These are phyloP conservation scores for Temnothorax nylanderi DNA, from an alignment of 1,140 invertebrate genomes.

Conservation along the genomic window DNA sequence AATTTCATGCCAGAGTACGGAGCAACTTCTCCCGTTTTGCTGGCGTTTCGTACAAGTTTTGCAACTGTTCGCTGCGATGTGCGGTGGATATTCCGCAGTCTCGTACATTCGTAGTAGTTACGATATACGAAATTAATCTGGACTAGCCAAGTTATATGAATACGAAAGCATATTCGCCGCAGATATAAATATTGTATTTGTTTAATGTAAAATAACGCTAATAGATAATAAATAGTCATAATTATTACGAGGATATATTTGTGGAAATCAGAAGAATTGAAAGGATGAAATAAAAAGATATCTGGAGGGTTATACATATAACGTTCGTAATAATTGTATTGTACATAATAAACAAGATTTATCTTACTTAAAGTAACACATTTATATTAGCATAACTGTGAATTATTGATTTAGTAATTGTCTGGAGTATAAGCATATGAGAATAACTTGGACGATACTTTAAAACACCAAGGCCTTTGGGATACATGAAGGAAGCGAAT, in stretches of 20 bases:
- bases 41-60: constrained; percentile 33
- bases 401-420: constrained; percentile 28
- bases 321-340: neutral
- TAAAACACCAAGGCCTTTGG: neutral
- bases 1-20: constrained; percentile 46
- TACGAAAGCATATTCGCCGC: neutral
- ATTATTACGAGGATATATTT: neutral
- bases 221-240: neutral
- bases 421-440: neutral
- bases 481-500: neutral
- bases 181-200: constrained; percentile 39
- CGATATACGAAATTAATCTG: constrained; percentile 34
- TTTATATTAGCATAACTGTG: neutral
- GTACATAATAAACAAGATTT: neutral
- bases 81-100: constrained; percentile 6
- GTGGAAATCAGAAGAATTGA: neutral
- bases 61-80: constrained; percentile 24
- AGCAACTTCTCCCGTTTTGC: constrained; percentile 50
- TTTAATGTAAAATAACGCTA: neutral
- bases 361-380: neutral
- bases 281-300: neutral
- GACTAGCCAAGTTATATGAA: neutral
- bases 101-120: constrained; percentile 11
- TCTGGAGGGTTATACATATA: neutral
- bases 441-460: neutral